These are phyloP conservation scores for Antedon mediterranea DNA, from an alignment of 53 echinoderm and acorn worm species.

Conservation along the genomic window DNA sequence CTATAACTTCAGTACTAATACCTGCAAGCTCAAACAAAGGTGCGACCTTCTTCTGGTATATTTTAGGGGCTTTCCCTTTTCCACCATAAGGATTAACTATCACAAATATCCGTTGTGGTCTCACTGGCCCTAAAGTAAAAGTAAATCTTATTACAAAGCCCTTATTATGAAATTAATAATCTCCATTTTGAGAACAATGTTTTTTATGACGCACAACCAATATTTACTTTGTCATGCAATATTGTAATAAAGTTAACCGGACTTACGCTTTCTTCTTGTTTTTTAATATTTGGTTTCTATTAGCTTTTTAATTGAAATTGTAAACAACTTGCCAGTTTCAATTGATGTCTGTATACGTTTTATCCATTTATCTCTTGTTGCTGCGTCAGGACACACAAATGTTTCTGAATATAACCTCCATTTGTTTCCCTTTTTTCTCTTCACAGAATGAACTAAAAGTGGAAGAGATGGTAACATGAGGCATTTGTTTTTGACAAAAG, in stretches of 20 bases:
- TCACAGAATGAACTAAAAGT: slow-evolving; percentile 44
- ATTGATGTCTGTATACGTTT: slow-evolving; percentile 19
- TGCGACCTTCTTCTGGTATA: slow-evolving; percentile 51
- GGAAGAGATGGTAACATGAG: no score
- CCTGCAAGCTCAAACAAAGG: slow-evolving; percentile 56
- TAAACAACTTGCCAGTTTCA: slow-evolving; percentile 22
- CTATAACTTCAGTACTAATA: slow-evolving; percentile 51
- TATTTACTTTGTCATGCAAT: no score
- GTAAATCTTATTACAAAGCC: not conserved
- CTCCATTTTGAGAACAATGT: no score
- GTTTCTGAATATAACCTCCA: slow-evolving; percentile 53
- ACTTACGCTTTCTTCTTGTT: no score
- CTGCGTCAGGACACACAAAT: slow-evolving; percentile 39
- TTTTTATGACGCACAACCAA: no score
- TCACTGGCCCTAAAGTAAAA: slow-evolving; percentile 27
- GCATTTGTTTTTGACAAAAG: no score
- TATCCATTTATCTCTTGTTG: slow-evolving; percentile 38
- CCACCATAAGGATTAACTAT: slow-evolving; percentile 83
- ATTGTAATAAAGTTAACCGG: no score
- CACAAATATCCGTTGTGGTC: slow-evolving; percentile 60
- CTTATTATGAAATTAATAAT: no score
- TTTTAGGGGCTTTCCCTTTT: slow-evolving; percentile 35
- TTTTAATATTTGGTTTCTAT: no score
- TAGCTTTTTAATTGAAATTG: no score
- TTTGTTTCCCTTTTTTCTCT: slow-evolving; percentile 33